These are phyloP conservation scores for Drosophila merina DNA, from an alignment of 2,888 invertebrate species.

Conservation along the genomic window DNA sequence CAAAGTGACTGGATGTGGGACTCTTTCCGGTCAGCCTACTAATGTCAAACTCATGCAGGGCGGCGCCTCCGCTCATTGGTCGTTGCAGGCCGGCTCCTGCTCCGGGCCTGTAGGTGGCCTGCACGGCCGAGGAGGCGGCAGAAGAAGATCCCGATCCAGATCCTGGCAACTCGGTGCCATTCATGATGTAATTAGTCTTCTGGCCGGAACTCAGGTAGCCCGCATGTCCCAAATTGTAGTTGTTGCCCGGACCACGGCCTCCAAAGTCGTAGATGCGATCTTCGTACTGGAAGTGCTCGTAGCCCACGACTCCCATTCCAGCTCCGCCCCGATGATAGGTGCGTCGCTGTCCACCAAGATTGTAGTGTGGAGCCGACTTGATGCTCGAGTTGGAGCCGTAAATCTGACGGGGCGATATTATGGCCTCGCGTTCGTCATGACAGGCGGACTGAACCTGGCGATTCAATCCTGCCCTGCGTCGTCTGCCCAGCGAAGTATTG, in stretches of 20 bases:
- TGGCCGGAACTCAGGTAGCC: slow-evolving; percentile 37
- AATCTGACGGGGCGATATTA: slow-evolving; percentile 79
- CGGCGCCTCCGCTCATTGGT: slow-evolving; percentile 62
- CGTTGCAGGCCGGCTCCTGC: slow-evolving; percentile 45
- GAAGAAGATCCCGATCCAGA: slow-evolving; percentile 74
- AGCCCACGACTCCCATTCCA: slow-evolving; percentile 50
- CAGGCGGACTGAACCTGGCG: slow-evolving; percentile 79
- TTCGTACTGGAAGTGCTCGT: slow-evolving; percentile 78
- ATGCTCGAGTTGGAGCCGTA: slow-evolving; percentile 85
- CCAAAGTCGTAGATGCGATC: slow-evolving; percentile 83
- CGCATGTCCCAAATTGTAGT: slow-evolving; percentile 53
- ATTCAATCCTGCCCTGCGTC: slow-evolving; percentile 80
- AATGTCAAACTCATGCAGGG: slow-evolving; percentile 83
- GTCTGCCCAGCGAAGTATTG: slow-evolving; percentile 66
- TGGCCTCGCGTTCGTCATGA: slow-evolving; percentile 77
- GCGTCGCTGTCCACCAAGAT: slow-evolving; percentile 71
- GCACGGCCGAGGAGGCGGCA: slow-evolving; percentile 72
- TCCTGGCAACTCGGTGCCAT: slow-evolving; percentile 52
- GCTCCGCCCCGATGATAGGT: slow-evolving; percentile 62
- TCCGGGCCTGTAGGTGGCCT: slow-evolving; percentile 57
- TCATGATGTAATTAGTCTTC: slow-evolving; percentile 68
- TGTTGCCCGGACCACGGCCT: slow-evolving; percentile 81
- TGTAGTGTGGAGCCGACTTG: slow-evolving; percentile 84
- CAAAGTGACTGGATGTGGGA: slow-evolving; percentile 82
- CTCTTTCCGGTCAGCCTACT: slow-evolving; percentile 84